Evolutionary conservation across 64 coral and sea anemone species (phyloP), one percentile per base, ranked within the genome.

Genomic region (Porites lutea): DNA sequence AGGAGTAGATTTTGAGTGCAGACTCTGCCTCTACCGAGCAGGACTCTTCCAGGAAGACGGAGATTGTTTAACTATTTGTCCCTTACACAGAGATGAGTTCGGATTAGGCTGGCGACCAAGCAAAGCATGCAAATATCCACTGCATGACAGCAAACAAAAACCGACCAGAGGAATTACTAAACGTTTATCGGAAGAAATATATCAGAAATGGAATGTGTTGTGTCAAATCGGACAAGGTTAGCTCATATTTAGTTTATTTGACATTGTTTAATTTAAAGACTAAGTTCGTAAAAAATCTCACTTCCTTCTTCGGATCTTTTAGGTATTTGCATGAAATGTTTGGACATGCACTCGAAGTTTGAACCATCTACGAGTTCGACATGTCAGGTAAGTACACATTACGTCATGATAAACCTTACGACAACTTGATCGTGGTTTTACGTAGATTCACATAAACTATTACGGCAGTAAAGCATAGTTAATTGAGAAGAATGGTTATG

Each of bases 51-150:
- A 78, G 23, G 74, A 89, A 65, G 43, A 67, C 44, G 88, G 8
- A 8, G 65, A 86, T 8, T 14, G 20, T 16, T 86, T 90, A n/a
- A 90, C 88, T 13, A 90, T 90, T 67, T 90, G 75, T 20, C 88
- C 88, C 10, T 18, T 45, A 14, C 88, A 90, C 16, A 57, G 75
- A 46, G 59, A 67, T 65, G 9, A 90, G 22, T 75, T 79, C 37
- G 88, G 88, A 5, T 8, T 90, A n/a, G 75, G 59, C 15, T 90
- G 74, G 88, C 74, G 88, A 20, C 75, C 74, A 65, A 90, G 74
- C 44, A 69, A 22, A 9, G 53, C 16, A 19, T 90, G 75, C 45
- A 48, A 79, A 79, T 63, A 79, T 14, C 88, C 88, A 2, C 1
- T 50, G 3, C 46, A 90, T 14, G 64, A 90, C 37, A 51, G 83